Conservation (phyloP, 2,797 vertebrate genomes). For the Prunella strophiata region DNA sequence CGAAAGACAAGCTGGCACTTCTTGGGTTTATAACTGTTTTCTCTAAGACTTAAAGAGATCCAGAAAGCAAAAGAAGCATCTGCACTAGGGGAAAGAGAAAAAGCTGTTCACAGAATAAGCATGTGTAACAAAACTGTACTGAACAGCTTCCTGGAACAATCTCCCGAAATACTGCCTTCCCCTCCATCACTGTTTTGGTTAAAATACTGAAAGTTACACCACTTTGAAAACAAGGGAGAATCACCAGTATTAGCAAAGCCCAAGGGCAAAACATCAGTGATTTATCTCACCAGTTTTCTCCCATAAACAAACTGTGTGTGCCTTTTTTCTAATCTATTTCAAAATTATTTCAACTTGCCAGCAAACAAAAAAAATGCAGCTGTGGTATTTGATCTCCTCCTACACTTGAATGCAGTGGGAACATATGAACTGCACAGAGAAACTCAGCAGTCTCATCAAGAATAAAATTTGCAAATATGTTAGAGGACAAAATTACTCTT, state of each 20-base stretch:
- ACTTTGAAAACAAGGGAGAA: background rate
- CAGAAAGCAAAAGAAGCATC: slow-evolving; percentile 25
- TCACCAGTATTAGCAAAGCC: background rate
- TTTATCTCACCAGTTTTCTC: background rate
- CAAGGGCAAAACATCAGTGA: background rate
- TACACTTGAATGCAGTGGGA: background rate
- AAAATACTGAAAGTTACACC: background rate
- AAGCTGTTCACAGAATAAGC: background rate
- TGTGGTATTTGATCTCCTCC: background rate
- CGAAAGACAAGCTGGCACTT: slow-evolving; percentile 39
- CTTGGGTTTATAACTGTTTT: slow-evolving; percentile 15
- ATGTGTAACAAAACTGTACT: background rate
- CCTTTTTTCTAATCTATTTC: background rate
- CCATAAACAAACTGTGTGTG: background rate
- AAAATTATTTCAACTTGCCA: background rate
- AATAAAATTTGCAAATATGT: background rate
- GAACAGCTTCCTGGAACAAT: slow-evolving; percentile 7
- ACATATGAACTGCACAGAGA: background rate
- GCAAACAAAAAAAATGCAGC: background rate
- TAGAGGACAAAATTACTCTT: background rate
- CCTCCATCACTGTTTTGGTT: background rate
- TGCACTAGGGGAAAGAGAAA: background rate
- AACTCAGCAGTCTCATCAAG: background rate
- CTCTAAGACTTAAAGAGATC: slow-evolving; percentile 33
- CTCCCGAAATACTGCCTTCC: background rate